Conservation (phyloP, 2,113 vertebrate genomes). For the Jaculus jaculus region DNA sequence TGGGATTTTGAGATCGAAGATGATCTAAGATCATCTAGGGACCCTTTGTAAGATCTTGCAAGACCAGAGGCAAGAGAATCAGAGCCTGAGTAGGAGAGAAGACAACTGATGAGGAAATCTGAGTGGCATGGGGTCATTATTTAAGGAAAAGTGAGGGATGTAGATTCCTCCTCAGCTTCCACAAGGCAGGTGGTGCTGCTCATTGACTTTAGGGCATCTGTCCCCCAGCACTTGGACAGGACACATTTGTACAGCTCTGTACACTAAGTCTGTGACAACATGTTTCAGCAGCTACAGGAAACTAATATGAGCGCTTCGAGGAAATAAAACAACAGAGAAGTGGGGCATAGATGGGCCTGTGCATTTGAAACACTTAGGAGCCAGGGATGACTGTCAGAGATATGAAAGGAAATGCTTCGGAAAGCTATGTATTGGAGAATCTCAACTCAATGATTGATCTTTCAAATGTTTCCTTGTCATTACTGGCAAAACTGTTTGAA, state of each 20-base stretch:
- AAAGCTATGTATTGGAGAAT: slow-evolving; percentile 1
- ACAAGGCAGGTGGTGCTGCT: not conserved
- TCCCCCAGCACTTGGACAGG: not conserved
- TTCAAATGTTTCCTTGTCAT: not conserved
- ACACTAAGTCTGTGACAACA: not conserved
- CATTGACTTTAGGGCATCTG: not conserved
- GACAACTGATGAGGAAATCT: not conserved
- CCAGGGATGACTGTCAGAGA: not conserved
- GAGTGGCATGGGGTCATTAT: not conserved
- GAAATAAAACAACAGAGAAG: not conserved
- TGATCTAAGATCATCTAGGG: not conserved
- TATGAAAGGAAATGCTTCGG: not conserved
- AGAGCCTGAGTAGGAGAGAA: not conserved
- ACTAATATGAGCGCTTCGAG: not conserved
- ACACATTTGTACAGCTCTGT: not conserved
- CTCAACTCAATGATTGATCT: not conserved
- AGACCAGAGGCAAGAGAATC: not conserved
- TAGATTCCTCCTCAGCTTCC: not conserved
- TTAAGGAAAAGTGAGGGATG: not conserved
- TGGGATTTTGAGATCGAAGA: not conserved
- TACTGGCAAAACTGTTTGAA: not conserved
- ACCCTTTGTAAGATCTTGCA: not conserved
- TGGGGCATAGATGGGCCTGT: not conserved
- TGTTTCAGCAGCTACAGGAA: not conserved
- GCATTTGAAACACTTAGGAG: not conserved